These are phyloP conservation scores for Lineus longissimus DNA, from an alignment of 1,140 invertebrate species.

Conservation along the genomic window DNA sequence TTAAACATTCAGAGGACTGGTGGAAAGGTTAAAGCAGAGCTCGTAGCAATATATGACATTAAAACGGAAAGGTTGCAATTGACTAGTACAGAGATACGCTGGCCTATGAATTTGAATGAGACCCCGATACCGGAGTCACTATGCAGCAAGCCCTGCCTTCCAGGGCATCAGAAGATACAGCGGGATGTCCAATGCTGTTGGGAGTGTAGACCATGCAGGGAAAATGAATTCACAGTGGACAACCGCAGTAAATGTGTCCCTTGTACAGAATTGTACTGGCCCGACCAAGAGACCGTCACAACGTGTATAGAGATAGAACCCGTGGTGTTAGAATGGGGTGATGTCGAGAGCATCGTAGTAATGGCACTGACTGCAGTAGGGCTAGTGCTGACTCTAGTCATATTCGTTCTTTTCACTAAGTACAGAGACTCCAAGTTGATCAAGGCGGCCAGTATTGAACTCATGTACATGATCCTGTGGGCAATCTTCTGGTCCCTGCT, in stretches of 20 bases:
- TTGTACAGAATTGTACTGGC: conserved; percentile 31
- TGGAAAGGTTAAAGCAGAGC: neutral
- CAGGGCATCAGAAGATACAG: neutral
- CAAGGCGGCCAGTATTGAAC: conserved; percentile 80
- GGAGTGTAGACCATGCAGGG: conserved; percentile 4
- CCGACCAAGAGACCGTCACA: conserved; percentile 55
- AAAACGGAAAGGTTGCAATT: neutral
- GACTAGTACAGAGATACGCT: neutral
- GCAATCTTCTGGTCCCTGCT: conserved; percentile 86
- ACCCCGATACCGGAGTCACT: neutral
- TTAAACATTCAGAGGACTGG: neutral
- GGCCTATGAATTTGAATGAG: neutral
- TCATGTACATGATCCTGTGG: conserved; percentile 80
- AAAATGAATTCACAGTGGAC: conserved; percentile 16
- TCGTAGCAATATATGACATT: neutral
- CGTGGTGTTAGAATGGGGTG: conserved; percentile 7
- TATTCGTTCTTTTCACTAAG: conserved; percentile 65
- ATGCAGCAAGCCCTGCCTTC: neutral
- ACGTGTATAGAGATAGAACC: conserved; percentile 51
- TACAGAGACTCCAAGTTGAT: conserved; percentile 85
- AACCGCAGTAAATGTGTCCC: conserved; percentile 21
- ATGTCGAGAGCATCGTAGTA: conserved; percentile 53
- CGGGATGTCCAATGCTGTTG: neutral
- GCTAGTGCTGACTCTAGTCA: conserved; percentile 40
- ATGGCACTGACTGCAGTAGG: conserved; percentile 54